Evolutionary conservation across 2,797 vertebrate species (phyloP), one percentile per base, ranked within the genome.

Genomic region (Urophycis tenuis): DNA sequence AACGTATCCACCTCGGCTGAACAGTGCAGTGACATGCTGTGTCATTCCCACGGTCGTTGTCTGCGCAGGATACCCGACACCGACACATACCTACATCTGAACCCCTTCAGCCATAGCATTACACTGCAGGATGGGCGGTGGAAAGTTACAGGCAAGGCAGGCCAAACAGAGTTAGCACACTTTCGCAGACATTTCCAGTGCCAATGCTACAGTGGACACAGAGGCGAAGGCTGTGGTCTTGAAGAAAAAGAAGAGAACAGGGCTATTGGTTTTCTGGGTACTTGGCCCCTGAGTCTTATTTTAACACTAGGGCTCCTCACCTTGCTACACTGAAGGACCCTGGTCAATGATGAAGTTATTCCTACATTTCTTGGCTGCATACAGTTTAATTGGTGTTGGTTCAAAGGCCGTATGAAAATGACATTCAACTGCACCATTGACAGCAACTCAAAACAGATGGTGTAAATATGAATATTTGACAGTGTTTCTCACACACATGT

Each of bases 161-260:
- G 89, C 29, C 73, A 72, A n/a, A 84, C 82, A 0, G 91, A 94
- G 73, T 80, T 84, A 75, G 77, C 81, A 2, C 17, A 80, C 75
- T 89, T 93, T 77, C 87, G 7, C 2, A 70, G 78, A 30, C 86
- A 93, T 78, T 95, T 95, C 85, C 89, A 87, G 80, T 95, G 94
- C 81, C 94, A 95, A 49, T 95, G 94, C 87, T 95, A 95, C 88
- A 91, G 82, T n/a, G 93, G 93, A 71, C 93, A 92, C 89, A 82
- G 19, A 3, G 94, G 93, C 1, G 85, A 92, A 31, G 83, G 81
- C 70, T 95, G 94, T 81, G 80, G 83, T 71, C 83, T 83, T 77
- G 90, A 45, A 79, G 87, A 87, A 49, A 80, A 81, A 19, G 88
- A 87, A 78, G 83, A 84, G 78, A 90, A 88, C 84, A 88, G 79